These are phyloP conservation scores for Yasuhikotakia modesta DNA, from an alignment of 2,797 vertebrate species.

Conservation along the genomic window DNA sequence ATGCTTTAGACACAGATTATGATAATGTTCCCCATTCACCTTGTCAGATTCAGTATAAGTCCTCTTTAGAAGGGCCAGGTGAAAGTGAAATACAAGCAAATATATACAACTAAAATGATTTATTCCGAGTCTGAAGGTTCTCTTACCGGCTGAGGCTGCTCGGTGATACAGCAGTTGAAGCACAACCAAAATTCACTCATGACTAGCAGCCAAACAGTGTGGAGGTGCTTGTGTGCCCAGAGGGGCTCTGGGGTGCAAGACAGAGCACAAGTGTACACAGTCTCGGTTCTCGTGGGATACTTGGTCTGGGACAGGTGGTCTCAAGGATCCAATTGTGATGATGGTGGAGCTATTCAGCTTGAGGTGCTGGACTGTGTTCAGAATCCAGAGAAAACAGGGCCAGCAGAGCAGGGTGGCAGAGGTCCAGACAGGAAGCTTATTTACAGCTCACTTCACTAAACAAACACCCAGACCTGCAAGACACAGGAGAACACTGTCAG, in stretches of 20 bases:
- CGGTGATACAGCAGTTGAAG: conserved; percentile 92
- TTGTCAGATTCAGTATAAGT: too few relatives aligned
- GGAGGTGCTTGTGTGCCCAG: conserved; percentile 53
- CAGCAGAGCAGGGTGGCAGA: conserved; percentile 25
- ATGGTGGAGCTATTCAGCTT: neutral
- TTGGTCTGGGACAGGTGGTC: conserved; percentile 9
- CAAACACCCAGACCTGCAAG: conserved; percentile 51
- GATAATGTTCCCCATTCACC: too few relatives aligned
- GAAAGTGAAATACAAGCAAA: neutral
- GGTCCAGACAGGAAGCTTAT: conserved; percentile 26
- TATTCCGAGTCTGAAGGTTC: conserved; percentile 34
- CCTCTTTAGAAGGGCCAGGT: neutral
- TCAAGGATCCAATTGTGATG: neutral
- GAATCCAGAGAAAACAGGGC: conserved; percentile 22
- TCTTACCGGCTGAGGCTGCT: conserved; percentile 89
- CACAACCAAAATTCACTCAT: conserved; percentile 93
- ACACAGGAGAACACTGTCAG: conserved; percentile 36
- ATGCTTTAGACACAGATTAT: too few relatives aligned
- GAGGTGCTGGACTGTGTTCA: neutral
- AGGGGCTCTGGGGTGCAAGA: conserved; percentile 43
- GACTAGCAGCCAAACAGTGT: conserved; percentile 66
- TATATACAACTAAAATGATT: neutral
- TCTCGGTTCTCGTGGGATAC: conserved; percentile 31
- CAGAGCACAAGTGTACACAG: conserved; percentile 17
- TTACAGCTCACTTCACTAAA: conserved; percentile 20